Evolutionary conservation across 2,888 invertebrate species (phyloP), one percentile per base, ranked within the genome.

Genomic region (Trachelus iudaicus): DNA sequence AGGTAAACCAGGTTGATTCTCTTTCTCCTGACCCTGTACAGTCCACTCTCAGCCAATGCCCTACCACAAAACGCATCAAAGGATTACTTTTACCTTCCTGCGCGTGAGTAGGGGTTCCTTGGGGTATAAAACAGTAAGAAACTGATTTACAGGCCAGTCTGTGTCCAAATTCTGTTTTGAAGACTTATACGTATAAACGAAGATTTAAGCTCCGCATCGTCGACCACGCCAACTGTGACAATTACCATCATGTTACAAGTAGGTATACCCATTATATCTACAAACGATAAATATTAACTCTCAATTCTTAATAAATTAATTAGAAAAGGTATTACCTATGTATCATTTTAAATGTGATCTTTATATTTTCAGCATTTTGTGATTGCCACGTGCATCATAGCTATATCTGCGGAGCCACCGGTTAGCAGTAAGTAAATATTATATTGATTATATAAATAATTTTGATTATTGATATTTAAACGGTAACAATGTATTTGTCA

Each of bases 61-160:
- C 88, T 86, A 85, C 84, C 84, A 82, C 84, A 81, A 82, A 83
- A 82, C 83, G 82, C 81, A 78, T 77, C 80, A 80, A 82, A 84
- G 83, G 85, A 85, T 86, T 84, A 87, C 89, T 88, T 89, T 89
- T 89, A 88, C 88, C 87, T 88, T 86, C 84, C 87, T 82, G 81
- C 79, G 77, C 79, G 76, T 81, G 77, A 88, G 89, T 86, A 89
- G 89, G 90, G 90, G 87, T 84, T 85, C 77, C 82, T 79, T 80
- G 83, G 86, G 83, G 85, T 90, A 90, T 90, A 90, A 90, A 90
- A 90, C 86, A 82, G 88, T 86, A 87, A 85, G 85, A 78, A 83
- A 81, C 85, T 83, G 83, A 85, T 85, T 84, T 81, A 79, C 80
- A 76, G 82, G 83, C 82, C 89, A 90, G 89, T 90, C 84, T 83